Evolutionary conservation across 2,113 vertebrate genomes (phyloP).

Genomic region (Recurvirostra avosetta): DNA sequence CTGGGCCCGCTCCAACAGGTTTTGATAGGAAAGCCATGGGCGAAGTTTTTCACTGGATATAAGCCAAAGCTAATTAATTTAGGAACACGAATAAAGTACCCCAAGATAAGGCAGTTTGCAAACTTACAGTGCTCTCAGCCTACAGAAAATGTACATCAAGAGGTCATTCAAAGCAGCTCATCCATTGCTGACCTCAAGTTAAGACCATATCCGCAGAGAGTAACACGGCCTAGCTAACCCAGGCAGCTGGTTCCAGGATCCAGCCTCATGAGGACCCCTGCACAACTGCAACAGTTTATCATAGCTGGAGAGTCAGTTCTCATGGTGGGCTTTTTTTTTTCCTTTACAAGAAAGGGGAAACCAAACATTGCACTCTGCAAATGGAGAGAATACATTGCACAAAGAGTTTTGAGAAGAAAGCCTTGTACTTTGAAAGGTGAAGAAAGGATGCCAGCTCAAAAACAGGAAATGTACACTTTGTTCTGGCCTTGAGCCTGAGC

Average conservation of each 20-base stretch:
- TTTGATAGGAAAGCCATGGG: not conserved
- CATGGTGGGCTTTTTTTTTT: not conserved
- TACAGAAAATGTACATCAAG: not conserved
- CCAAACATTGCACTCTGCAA: not conserved
- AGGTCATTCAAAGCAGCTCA: not conserved
- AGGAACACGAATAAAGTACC: not conserved
- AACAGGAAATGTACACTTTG: not conserved
- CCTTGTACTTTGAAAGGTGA: not conserved
- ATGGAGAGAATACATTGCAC: not conserved
- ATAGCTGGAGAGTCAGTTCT: not conserved
- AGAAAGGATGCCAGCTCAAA: not conserved
- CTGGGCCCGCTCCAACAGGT: not conserved
- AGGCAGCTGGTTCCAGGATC: not conserved
- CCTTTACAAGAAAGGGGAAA: not conserved
- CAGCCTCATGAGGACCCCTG: not conserved
- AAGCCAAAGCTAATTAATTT: not conserved
- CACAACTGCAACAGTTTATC: not conserved
- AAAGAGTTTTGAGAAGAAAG: not conserved
- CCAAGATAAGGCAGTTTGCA: not conserved
- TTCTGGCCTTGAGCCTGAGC: not conserved
- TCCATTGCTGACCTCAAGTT: not conserved
- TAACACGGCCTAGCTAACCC: not conserved
- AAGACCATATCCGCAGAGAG: not conserved
- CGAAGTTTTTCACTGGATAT: not conserved
- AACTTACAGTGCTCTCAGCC: not conserved